Evolutionary conservation across 2,888 invertebrate genomes (phyloP).

Genomic region (Troides oblongomaculatus): DNA sequence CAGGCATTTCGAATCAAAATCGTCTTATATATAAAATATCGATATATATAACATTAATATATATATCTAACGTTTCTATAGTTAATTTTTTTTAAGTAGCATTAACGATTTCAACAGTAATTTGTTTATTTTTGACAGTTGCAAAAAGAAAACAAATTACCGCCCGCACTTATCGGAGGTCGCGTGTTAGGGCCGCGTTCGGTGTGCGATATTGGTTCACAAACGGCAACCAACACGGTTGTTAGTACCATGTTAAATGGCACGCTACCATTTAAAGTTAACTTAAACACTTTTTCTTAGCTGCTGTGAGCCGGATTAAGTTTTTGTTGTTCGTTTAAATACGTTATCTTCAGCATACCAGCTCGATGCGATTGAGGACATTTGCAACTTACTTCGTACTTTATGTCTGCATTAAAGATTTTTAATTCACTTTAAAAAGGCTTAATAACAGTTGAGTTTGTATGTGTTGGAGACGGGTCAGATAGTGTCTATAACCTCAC

Average conservation of each 20-base stretch:
- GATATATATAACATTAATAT: background rate
- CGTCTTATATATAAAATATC: background rate
- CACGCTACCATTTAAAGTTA: slow-evolving; percentile 24
- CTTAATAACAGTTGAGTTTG: no score
- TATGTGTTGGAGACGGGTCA: no score
- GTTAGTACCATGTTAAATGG: slow-evolving; percentile 16
- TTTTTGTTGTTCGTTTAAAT: slow-evolving; percentile 11
- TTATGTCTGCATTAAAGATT: background rate
- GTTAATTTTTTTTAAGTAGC: background rate
- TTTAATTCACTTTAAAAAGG: no score
- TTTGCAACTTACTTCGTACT: background rate
- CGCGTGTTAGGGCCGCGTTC: slow-evolving; percentile 20
- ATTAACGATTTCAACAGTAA: background rate
- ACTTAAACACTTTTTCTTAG: slow-evolving; percentile 11
- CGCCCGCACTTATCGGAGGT: background rate
- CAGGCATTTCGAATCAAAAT: no score
- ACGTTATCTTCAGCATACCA: background rate
- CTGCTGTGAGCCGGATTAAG: background rate
- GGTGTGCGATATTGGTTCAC: slow-evolving; percentile 18
- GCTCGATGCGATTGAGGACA: background rate
- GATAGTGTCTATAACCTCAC: no score
- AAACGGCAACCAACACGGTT: slow-evolving; percentile 26
- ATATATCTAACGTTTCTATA: background rate
- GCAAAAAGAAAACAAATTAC: slow-evolving; percentile 8
- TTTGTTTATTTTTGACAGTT: background rate